Conservation (phyloP, 2,113 vertebrate genomes). For the Gymnorhina tibicen region DNA sequence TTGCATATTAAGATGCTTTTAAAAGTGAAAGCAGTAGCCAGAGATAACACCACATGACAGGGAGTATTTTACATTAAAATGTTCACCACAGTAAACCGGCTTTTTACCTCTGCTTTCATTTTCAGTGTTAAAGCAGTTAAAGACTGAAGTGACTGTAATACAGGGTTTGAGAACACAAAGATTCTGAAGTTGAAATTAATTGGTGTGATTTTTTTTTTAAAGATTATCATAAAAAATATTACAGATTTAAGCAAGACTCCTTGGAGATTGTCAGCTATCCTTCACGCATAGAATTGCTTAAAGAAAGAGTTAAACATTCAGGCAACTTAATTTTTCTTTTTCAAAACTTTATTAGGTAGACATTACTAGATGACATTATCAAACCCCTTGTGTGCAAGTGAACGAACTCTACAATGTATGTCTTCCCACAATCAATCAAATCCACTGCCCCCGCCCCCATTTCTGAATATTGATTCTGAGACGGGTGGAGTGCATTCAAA, state of each 20-base stretch:
- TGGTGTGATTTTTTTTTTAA: not conserved
- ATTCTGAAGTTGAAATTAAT: not conserved
- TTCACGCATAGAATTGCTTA: not conserved
- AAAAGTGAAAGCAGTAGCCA: not conserved
- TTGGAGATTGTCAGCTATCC: not conserved
- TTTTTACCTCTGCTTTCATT: not conserved
- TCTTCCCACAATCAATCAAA: not conserved
- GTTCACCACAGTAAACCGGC: not conserved
- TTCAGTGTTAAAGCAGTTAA: not conserved
- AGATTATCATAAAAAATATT: not conserved
- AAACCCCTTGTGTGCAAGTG: conserved; percentile 30
- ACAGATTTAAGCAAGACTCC: not conserved
- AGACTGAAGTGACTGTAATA: not conserved
- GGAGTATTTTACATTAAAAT: not conserved
- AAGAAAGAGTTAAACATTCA: conserved; percentile 18
- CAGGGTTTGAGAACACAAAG: not conserved
- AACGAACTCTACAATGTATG: conserved; percentile 15
- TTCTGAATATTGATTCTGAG: not conserved
- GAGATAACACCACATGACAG: not conserved
- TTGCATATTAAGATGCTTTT: not conserved
- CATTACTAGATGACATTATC: conserved; percentile 36
- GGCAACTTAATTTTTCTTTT: conserved; percentile 39
- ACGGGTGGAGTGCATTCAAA: not conserved
- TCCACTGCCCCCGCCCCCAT: not conserved
- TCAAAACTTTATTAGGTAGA: conserved; percentile 72